phyloP scores from a whole-genome alignment of 2,113 vertebrate species.

The Pholis gunnellus region DNA sequence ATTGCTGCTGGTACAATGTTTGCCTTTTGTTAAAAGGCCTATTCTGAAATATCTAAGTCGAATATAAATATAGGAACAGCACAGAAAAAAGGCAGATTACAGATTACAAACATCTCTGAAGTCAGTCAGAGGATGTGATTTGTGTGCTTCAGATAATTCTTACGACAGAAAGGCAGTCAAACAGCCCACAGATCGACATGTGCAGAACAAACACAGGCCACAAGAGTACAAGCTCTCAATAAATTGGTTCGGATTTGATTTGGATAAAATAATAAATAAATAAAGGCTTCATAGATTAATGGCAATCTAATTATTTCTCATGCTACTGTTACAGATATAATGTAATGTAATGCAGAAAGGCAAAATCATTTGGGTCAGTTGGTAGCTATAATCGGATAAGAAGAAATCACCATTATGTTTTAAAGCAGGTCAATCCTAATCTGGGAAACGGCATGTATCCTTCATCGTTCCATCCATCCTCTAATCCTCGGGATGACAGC shows the following conservation, averaged over 20 bases:
- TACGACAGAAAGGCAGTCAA: conserved; percentile 25
- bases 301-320: conserved; percentile 47
- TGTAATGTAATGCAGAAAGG: conserved; percentile 39
- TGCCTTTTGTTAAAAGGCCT: not conserved
- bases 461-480: conserved; percentile 63
- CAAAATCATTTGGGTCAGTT: conserved; percentile 69
- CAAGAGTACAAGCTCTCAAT: conserved; percentile 19
- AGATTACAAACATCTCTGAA: conserved; percentile 2
- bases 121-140: conserved; percentile 19
- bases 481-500: conserved; percentile 70
- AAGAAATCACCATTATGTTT: conserved; percentile 76
- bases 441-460: conserved; percentile 71
- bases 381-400: conserved; percentile 74
- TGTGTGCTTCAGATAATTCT: conserved; percentile 3
- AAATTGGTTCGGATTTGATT: conserved; percentile 27
- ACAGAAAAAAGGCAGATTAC: not conserved
- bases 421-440: conserved; percentile 79
- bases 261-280: conserved; percentile 19
- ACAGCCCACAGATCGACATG: conserved; percentile 18
- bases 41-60: not conserved
- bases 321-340: conserved; percentile 27
- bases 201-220: conserved; percentile 26
- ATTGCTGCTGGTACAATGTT: not conserved
- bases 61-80: not conserved
- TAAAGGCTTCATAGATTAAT: conserved; percentile 35